These are phyloP conservation scores for Etheostoma cragini DNA, from an alignment of 2,113 vertebrate genomes.

Conservation along the genomic window DNA sequence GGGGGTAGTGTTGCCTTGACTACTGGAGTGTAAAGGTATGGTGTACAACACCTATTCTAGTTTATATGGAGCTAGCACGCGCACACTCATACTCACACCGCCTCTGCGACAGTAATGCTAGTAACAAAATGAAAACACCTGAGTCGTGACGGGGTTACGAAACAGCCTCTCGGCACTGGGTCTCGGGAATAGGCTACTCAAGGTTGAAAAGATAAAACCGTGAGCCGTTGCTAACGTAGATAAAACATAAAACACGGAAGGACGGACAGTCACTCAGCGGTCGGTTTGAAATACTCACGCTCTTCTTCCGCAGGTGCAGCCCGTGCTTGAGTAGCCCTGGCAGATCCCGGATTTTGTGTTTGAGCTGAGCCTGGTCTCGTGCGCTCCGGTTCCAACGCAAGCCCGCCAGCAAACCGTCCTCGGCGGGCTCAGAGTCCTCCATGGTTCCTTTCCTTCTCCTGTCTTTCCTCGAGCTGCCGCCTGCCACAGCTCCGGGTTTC, in stretches of 20 bases:
- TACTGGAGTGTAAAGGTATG: conserved; percentile 74
- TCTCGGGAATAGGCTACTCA: background rate
- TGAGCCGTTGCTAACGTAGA: background rate
- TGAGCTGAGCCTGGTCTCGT: conserved; percentile 89
- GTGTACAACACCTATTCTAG: conserved; percentile 55
- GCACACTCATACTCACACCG: background rate
- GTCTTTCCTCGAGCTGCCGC: conserved; percentile 50
- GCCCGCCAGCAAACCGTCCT: conserved; percentile 86
- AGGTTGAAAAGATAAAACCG: background rate
- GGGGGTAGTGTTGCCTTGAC: conserved; percentile 70
- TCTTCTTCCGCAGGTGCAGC: conserved; percentile 94
- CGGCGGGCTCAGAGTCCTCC: conserved; percentile 85
- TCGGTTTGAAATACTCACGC: conserved; percentile 79
- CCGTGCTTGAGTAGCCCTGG: conserved; percentile 94
- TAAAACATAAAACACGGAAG: conserved; percentile 37
- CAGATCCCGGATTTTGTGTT: conserved; percentile 93
- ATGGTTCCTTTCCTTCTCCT: conserved; percentile 61
- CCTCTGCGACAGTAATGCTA: conserved; percentile 70
- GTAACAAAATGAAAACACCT: conserved; percentile 73
- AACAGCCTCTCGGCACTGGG: conserved; percentile 34
- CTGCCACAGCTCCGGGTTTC: conserved; percentile 32
- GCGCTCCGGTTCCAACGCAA: conserved; percentile 87
- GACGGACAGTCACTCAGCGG: conserved; percentile 15
- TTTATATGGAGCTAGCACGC: conserved; percentile 58
- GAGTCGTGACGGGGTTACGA: conserved; percentile 76